Base-by-base conservation (phyloP, 2,113 vertebrate genomes). In the Cettia cetti region DNA sequence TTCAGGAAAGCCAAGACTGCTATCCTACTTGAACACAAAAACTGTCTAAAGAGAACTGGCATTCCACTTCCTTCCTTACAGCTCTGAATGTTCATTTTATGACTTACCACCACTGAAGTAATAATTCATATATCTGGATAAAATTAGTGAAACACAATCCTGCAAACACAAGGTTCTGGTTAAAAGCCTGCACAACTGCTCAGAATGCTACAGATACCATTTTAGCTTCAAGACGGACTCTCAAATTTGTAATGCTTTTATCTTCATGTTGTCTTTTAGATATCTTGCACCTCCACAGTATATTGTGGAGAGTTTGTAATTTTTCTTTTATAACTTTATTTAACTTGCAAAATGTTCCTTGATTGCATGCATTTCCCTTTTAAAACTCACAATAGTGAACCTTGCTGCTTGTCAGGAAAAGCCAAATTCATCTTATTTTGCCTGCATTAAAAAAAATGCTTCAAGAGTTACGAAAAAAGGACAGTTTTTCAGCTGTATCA, bases 61-160 rank as follows among this genome's bases (percentile, higher is more conserved):
- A 75, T 79, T 83, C 42, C n/a, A 56, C 35, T 83, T 70, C 37
- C 49, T 80, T 72, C n/a, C 59, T 79, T 65, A 47, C 21, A 84
- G 77, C 22, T 90, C 64, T 66, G 52, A 37, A 74, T 44, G 69
- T 61, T 89, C 14, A 26, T 80, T 93, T 88, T 57, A 93, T 31
- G 52, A 30, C 31, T 78, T 86, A 52, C 65, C 64, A 86, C 44
- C 40, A 63, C 28, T 44, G 31, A 94, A 70, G 47, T 26, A 63
- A 18, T 60, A 89, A 59, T 37, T 53, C 80, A 30, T 10, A 7
- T 90, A 59, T 72, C 27, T 85, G 70, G 57, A 85, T 77, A 80
- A 92, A 95, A 76, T 69, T 59, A 94, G 50, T 78, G 76, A 74
- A 95, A 93, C n/a, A 68, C 21, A 93, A 70, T 65, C 77, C 50